Conservation (phyloP, 2,888 invertebrate species). For the Nomada ruficornis region DNA sequence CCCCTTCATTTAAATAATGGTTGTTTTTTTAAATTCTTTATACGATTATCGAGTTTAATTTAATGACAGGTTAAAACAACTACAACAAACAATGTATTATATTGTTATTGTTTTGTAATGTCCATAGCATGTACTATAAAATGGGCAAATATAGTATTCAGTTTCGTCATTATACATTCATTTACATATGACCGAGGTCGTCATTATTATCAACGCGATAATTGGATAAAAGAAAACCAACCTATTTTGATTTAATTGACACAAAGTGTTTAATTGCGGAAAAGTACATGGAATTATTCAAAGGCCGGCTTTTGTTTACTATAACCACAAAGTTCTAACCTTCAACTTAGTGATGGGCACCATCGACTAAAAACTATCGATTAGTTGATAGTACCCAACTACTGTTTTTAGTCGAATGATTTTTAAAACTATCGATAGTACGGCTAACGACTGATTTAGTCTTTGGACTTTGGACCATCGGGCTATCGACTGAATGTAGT, state of each 20-base stretch:
- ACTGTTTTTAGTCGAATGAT: too few species aligned
- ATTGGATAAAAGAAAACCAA: background rate
- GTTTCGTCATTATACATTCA: background rate
- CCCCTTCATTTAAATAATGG: background rate
- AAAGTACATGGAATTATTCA: background rate
- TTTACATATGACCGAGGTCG: background rate
- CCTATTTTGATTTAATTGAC: background rate
- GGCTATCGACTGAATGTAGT: too few species aligned
- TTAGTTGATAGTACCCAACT: too few species aligned
- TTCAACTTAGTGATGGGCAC: too few species aligned
- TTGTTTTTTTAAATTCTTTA: background rate
- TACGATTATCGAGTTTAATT: background rate
- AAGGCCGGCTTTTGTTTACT: background rate
- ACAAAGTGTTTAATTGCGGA: background rate
- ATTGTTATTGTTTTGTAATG: background rate
- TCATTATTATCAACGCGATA: background rate
- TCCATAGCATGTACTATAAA: background rate
- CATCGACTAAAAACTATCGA: too few species aligned
- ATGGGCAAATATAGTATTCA: background rate
- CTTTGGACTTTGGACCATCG: too few species aligned
- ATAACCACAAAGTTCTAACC: background rate
- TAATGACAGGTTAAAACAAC: background rate
- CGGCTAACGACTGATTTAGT: too few species aligned
- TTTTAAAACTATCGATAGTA: too few species aligned
- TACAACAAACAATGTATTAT: constrained; percentile 1